Conservation (phyloP, 2,888 invertebrate species). For the Ypsolopha sequella region DNA sequence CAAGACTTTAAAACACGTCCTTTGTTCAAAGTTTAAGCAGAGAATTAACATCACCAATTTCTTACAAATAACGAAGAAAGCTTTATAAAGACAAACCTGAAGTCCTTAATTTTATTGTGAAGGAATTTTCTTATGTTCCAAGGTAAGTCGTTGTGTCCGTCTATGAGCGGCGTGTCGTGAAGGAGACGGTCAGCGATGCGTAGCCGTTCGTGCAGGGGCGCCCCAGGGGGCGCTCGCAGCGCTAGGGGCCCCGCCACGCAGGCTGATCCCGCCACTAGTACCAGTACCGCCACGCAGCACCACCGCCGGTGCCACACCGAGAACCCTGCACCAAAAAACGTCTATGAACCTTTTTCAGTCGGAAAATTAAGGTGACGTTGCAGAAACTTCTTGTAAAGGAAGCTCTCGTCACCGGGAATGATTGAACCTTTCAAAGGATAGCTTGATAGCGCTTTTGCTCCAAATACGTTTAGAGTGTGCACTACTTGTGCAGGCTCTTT, state of each 20-base stretch:
- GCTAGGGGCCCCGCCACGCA: conserved; percentile 86
- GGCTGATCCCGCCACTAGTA: conserved; percentile 82
- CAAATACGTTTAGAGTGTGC: too few relatives aligned
- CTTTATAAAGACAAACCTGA: conserved; percentile 62
- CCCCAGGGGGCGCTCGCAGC: conserved; percentile 80
- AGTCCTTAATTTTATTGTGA: conserved; percentile 88
- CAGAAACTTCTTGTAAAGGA: not conserved
- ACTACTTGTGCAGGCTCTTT: too few relatives aligned
- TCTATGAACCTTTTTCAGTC: not conserved
- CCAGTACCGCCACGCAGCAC: conserved; percentile 81
- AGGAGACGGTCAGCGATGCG: conserved; percentile 80
- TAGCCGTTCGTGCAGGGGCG: conserved; percentile 81
- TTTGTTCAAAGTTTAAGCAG: too few relatives aligned
- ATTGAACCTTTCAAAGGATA: not conserved
- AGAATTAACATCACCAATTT: too few relatives aligned
- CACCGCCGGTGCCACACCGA: conserved; percentile 74
- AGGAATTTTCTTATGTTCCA: conserved; percentile 93
- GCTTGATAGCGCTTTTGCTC: not conserved
- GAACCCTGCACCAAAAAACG: conserved; percentile 28
- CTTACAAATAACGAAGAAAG: not conserved
- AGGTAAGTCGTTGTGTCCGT: conserved; percentile 91
- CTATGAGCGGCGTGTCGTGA: conserved; percentile 83
- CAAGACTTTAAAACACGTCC: too few relatives aligned
- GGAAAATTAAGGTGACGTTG: conserved; percentile 4
- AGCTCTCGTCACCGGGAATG: not conserved